Conservation (phyloP, 2,888 invertebrate genomes). For the Eledone cirrhosa region DNA sequence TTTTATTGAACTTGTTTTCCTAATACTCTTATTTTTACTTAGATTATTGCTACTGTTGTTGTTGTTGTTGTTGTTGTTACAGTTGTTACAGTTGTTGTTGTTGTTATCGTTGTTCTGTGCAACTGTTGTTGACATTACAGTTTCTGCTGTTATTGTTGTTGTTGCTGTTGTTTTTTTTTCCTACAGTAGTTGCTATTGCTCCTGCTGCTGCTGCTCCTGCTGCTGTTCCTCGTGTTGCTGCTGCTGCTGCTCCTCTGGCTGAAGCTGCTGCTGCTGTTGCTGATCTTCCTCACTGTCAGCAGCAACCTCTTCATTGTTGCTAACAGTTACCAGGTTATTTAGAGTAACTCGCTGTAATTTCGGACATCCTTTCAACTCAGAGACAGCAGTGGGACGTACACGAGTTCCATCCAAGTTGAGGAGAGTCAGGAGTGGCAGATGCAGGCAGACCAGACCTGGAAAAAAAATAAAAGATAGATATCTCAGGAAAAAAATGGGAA, state of each 20-base stretch:
- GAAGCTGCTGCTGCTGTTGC: not conserved
- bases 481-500: too few species aligned
- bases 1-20: too few species aligned
- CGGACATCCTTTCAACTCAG: conserved; percentile 35
- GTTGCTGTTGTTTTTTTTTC: too few species aligned
- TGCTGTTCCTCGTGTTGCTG: too few species aligned
- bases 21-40: too few species aligned
- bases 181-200: too few species aligned
- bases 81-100: too few species aligned
- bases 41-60: too few species aligned
- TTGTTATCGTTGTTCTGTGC: too few species aligned
- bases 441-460: conserved; percentile 49
- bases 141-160: too few species aligned
- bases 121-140: too few species aligned
- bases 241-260: not conserved
- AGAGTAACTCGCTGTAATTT: conserved; percentile 26
- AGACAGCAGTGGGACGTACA: conserved; percentile 42
- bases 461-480: not conserved
- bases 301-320: conserved; percentile 15
- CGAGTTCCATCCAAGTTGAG: conserved; percentile 59
- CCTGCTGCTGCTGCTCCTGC: not conserved
- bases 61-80: too few species aligned
- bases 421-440: conserved; percentile 48
- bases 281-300: conserved; percentile 20
- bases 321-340: conserved; percentile 27